A percentile compares a stretch with the other conserved stretches of the same genome.
Conservation (phyloP, 1,140 invertebrate genomes). For the Pectinophora gossypiella region DNA sequence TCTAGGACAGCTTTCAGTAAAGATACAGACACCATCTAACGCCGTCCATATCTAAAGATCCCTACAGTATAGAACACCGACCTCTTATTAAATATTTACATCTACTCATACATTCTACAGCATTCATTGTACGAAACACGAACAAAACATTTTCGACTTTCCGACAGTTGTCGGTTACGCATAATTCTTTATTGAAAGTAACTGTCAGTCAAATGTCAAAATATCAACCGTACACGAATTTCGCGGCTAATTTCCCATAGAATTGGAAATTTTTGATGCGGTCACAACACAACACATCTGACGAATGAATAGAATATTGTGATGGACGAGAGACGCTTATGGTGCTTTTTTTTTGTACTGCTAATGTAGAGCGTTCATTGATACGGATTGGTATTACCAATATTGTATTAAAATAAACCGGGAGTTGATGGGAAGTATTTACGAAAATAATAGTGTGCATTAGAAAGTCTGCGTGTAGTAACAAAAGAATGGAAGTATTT, state of each 20-base stretch:
- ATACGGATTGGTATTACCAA: too few relatives aligned
- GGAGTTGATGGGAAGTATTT: background rate
- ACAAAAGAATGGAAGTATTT: slow-evolving; percentile 25
- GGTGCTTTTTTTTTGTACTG: background rate
- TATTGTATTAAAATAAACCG: background rate
- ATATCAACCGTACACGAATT: slow-evolving; percentile 41
- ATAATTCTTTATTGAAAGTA: slow-evolving; percentile 62
- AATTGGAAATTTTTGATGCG: slow-evolving; percentile 34
- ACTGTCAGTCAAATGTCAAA: slow-evolving; percentile 70
- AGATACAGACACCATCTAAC: too few relatives aligned
- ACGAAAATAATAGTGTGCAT: slow-evolving; percentile 5
- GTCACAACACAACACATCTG: slow-evolving; percentile 23
- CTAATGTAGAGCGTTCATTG: background rate
- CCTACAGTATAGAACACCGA: background rate
- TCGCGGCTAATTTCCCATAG: slow-evolving; percentile 47
- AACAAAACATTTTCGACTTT: slow-evolving; percentile 23
- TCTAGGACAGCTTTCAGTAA: background rate
- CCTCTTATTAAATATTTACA: slow-evolving; percentile 1
- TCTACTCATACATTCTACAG: background rate
- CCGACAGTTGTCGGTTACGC: slow-evolving; percentile 42
- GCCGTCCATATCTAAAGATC: too few relatives aligned
- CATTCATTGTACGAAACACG: background rate
- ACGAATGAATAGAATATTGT: slow-evolving; percentile 1
- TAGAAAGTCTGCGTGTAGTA: slow-evolving; percentile 42
- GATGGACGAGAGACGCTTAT: background rate